Percentiles rank a stretch among this genome's conserved stretches.
These are phyloP conservation scores for Neodiprion pinetum DNA, from an alignment of 1,140 invertebrate genomes.

Conservation along the genomic window DNA sequence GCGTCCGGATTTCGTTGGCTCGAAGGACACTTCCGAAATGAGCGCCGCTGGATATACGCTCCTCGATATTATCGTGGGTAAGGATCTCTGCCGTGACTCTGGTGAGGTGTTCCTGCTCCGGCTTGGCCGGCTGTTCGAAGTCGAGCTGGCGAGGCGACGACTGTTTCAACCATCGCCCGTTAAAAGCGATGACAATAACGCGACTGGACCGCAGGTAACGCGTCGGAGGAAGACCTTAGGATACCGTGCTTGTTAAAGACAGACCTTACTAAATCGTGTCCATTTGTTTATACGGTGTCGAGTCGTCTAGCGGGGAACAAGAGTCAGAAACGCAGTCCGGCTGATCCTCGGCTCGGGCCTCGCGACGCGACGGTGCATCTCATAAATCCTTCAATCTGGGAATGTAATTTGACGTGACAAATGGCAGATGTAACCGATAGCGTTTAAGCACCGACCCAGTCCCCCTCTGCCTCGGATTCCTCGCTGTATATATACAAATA, in stretches of 20 bases:
- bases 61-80: neutral
- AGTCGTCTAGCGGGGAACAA: slow-evolving; percentile 24
- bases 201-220: neutral
- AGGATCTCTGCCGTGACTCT: neutral
- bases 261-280: slow-evolving; percentile 48
- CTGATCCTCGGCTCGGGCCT: neutral
- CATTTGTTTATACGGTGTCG: slow-evolving; percentile 46
- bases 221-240: slow-evolving; percentile 6
- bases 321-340: neutral
- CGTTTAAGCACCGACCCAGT: slow-evolving; percentile 16
- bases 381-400: slow-evolving; percentile 45
- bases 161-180: slow-evolving; percentile 1
- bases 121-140: neutral
- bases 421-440: slow-evolving; percentile 56
- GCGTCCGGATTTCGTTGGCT: neutral
- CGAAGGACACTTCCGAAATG: neutral
- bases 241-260: slow-evolving; percentile 42
- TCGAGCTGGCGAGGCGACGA: neutral
- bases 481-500: slow-evolving; percentile 33
- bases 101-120: neutral
- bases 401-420: slow-evolving; percentile 59
- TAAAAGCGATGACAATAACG: slow-evolving; percentile 7
- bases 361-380: slow-evolving; percentile 32
- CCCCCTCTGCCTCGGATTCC: neutral
- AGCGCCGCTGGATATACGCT: neutral